A percentile compares a stretch with the other conserved stretches of the same genome.
Conservation (phyloP, 92 coral and sea anemone species). For the Montipora capitata region DNA sequence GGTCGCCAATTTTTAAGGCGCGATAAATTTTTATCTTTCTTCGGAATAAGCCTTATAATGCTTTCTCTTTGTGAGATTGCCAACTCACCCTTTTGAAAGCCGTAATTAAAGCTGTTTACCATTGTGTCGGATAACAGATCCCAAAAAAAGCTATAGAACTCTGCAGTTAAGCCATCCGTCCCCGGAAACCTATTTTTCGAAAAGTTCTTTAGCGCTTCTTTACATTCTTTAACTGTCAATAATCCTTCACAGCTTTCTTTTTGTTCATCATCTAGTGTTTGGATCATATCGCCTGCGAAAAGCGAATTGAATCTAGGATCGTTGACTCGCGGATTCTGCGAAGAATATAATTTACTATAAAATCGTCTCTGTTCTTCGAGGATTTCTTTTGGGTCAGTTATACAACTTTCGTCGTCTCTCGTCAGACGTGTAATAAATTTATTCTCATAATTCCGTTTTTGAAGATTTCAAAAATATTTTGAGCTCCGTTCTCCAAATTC, state of each 20-base stretch:
- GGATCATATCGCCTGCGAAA: background rate
- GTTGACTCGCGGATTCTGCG: slow-evolving; percentile 1
- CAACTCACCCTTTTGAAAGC: slow-evolving; percentile 31
- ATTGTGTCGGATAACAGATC: background rate
- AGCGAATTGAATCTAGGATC: background rate
- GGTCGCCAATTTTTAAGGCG: slow-evolving; percentile 1
- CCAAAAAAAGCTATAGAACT: slow-evolving; percentile 43
- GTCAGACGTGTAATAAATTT: background rate
- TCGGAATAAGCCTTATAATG: background rate
- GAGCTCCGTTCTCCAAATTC: slow-evolving; percentile 26
- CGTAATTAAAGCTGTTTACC: slow-evolving; percentile 28
- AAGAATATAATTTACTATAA: background rate
- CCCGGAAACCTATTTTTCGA: slow-evolving; percentile 31
- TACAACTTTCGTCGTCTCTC: too few species aligned
- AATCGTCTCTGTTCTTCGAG: background rate
- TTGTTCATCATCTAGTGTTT: background rate
- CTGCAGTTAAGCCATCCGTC: slow-evolving; percentile 40
- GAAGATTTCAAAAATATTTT: slow-evolving; percentile 29
- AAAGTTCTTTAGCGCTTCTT: slow-evolving; percentile 10
- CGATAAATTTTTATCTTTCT: slow-evolving; percentile 31
- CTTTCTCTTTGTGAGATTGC: slow-evolving; percentile 29
- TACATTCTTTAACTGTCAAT: background rate
- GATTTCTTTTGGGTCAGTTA: slow-evolving; percentile 12
- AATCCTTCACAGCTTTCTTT: slow-evolving; percentile 40
- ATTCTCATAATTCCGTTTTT: slow-evolving; percentile 19